These are phyloP conservation scores for Malacosoma neustria DNA, from an alignment of 2,888 invertebrate genomes.

Conservation along the genomic window DNA sequence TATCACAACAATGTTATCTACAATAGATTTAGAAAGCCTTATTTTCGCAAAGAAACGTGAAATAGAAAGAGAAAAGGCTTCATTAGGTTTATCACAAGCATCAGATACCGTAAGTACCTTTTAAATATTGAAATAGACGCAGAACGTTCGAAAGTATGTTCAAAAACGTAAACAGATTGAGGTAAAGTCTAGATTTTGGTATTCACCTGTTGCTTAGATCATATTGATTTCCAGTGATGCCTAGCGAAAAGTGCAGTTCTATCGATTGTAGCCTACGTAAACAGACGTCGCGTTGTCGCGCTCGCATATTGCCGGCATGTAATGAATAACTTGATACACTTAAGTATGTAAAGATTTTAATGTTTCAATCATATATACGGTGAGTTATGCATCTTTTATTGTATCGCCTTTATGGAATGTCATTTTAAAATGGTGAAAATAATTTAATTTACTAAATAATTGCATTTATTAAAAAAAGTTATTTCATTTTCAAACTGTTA, in stretches of 20 bases:
- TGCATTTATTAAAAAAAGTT: no score
- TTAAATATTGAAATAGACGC: no score
- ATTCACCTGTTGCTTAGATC: slow-evolving; percentile 28
- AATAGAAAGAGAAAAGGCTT: slow-evolving; percentile 56
- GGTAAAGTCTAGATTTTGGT: slow-evolving; percentile 13
- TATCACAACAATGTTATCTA: slow-evolving; percentile 49
- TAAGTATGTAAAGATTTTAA: no score
- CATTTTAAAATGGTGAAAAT: no score
- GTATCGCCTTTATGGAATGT: no score
- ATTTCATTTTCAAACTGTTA: no score
- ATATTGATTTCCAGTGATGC: slow-evolving; percentile 28
- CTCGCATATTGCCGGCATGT: not conserved
- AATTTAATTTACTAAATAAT: no score
- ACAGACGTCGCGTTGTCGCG: not conserved
- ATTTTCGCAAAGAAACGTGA: slow-evolving; percentile 59
- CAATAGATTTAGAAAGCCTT: slow-evolving; percentile 52
- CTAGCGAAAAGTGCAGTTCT: slow-evolving; percentile 16
- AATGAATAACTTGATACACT: no score
- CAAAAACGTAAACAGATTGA: no score
- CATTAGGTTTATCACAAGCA: slow-evolving; percentile 33
- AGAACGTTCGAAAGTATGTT: no score
- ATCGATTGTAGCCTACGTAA: slow-evolving; percentile 15
- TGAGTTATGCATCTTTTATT: no score
- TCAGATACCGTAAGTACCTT: slow-evolving; percentile 24
- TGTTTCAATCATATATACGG: no score